These are phyloP conservation scores for Drosophila emarginata DNA, from an alignment of 2,888 invertebrate genomes.

Conservation along the genomic window DNA sequence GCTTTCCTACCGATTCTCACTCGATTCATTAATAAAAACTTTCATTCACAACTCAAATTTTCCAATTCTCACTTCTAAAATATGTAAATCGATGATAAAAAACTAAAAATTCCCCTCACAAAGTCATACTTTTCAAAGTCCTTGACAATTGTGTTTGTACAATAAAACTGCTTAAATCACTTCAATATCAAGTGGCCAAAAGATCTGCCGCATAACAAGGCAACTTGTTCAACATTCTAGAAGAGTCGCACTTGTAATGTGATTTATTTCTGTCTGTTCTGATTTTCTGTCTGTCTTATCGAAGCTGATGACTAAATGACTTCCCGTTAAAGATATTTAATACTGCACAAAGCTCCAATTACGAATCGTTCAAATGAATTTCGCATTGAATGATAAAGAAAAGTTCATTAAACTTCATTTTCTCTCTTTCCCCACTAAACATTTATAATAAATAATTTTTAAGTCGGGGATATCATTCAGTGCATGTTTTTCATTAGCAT, in stretches of 20 bases:
- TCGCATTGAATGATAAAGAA: not conserved
- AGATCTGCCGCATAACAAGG: too few relatives aligned
- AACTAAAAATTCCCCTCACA: not conserved
- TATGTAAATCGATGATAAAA: slow-evolving; percentile 61
- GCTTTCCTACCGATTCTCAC: slow-evolving; percentile 56
- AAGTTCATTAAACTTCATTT: not conserved
- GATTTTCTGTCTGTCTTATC: not conserved
- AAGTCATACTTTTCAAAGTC: slow-evolving; percentile 14
- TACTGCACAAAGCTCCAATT: not conserved
- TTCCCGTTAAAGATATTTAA: not conserved
- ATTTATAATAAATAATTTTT: too few relatives aligned
- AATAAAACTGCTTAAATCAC: not conserved
- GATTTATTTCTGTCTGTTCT: not conserved
- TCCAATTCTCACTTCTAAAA: slow-evolving; percentile 69
- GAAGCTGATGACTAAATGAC: not conserved
- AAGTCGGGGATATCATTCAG: too few relatives aligned
- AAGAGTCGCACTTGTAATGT: not conserved
- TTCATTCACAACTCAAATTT: slow-evolving; percentile 52
- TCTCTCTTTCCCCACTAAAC: too few relatives aligned
- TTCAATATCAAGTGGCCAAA: too few relatives aligned
- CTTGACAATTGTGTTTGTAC: not conserved
- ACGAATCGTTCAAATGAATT: not conserved
- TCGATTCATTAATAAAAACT: slow-evolving; percentile 66
- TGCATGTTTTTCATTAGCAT: too few relatives aligned
- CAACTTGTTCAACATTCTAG: not conserved